phyloP scores from a whole-genome alignment of 2,113 vertebrate genomes.

The Variabilichromis moorii region DNA sequence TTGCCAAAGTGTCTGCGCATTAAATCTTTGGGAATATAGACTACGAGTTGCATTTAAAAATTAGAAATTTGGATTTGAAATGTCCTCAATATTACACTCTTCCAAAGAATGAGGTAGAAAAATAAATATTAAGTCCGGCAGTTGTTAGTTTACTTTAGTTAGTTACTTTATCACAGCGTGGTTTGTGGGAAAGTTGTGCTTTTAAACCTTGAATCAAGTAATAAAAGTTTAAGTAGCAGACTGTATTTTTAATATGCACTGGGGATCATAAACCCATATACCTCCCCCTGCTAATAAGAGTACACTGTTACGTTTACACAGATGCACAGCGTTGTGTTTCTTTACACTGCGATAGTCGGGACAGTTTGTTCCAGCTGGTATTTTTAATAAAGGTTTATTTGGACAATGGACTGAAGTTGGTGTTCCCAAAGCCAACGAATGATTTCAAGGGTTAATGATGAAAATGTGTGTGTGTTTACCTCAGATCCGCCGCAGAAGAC shows the following conservation, averaged over 20 bases:
- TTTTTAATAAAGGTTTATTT: not conserved
- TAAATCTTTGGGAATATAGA: not conserved
- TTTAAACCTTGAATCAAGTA: not conserved
- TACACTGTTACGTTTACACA: not conserved
- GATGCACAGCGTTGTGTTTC: not conserved
- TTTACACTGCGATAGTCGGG: not conserved
- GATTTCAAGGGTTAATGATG: not conserved
- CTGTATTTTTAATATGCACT: not conserved
- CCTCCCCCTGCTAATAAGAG: no score
- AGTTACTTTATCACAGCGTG: not conserved
- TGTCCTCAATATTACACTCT: no score
- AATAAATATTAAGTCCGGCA: rapidly evolving
- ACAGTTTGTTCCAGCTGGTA: not conserved
- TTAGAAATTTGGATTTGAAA: no score
- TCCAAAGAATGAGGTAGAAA: no score
- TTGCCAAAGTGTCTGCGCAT: not conserved
- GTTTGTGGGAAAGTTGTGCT: not conserved
- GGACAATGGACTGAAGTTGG: not conserved
- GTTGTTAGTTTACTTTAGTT: not conserved
- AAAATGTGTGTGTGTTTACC: slow-evolving; percentile 1
- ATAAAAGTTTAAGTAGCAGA: not conserved
- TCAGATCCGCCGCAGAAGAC: slow-evolving; percentile 91
- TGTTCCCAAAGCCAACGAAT: not conserved
- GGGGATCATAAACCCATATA: not conserved
- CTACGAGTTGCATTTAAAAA: no score